Evolutionary conservation across 2,797 vertebrate genomes (phyloP), one percentile per base, ranked within the genome.

Genomic region (Acanthornis magna): DNA sequence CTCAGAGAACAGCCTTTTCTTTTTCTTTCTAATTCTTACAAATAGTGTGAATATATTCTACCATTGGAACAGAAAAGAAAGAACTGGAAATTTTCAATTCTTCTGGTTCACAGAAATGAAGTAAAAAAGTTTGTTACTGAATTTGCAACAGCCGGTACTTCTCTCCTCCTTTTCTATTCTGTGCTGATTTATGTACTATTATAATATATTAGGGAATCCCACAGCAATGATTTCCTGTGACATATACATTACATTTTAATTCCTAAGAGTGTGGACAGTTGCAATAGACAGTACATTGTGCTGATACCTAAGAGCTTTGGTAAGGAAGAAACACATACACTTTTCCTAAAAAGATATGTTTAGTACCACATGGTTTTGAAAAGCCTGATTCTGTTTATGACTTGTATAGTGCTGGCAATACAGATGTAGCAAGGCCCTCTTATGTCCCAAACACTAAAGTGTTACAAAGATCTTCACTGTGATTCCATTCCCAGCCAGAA

Each of bases 291-390:
- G 16, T 30, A 25, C 32, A 70, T 36, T 78, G 36, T 66, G 10
- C 18, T 73, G 30, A 53, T 60, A 34, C 21, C 15, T 66, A 36
- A n/a, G 34, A 30, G 5, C 34, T 87, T 82, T 62, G 4, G 7
- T 53, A 73, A 32, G 9, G 21, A 89, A 25, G 5, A 60, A 70
- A 58, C 3, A 27, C 0, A 1, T 34, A 19, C 6, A 0, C 4
- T 86, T 86, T 85, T 62, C 9, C 18, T 65, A 40, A 73, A 71
- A 38, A 14, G n/a, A 29, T 19, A 22, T 3, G 9, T 89, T 79
- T 76, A 7, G 10, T 70, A 58, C 5, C 20, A 76, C 0, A 0
- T 18, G 25, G 3, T 43, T 78, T 78, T 57, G 51, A 81, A 79
- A 78, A 77, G 10, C 50, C 21, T 58, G 4, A 53, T 63, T 83